Conservation (phyloP, 1,140 invertebrate genomes). For the Popillia japonica region DNA sequence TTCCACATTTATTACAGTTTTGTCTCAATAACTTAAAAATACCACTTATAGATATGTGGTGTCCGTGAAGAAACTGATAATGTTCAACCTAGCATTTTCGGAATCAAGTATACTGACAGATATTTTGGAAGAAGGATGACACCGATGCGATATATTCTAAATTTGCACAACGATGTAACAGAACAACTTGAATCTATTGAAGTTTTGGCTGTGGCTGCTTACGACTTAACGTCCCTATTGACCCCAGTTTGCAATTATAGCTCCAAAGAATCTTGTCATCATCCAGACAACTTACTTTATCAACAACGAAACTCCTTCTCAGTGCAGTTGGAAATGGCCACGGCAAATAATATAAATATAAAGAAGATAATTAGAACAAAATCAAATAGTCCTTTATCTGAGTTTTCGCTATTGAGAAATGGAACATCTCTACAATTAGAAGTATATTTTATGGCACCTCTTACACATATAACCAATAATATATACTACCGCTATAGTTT, state of each 20-base stretch:
- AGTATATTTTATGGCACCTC: constrained; percentile 36
- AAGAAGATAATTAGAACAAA: neutral
- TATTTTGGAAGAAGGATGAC: constrained; percentile 42
- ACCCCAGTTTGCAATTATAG: constrained; percentile 45
- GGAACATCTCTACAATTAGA: constrained; percentile 38
- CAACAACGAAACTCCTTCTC: neutral
- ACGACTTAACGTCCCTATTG: constrained; percentile 47
- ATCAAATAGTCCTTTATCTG: neutral
- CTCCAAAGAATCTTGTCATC: constrained; percentile 30
- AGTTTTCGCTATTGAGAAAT: neutral
- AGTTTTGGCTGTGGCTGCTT: constrained; percentile 45
- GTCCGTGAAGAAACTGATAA: constrained; percentile 26
- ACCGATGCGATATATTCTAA: constrained; percentile 12
- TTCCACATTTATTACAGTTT: neutral
- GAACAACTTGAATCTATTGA: neutral
- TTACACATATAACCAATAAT: neutral
- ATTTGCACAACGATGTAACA: constrained; percentile 34
- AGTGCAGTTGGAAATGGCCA: neutral
- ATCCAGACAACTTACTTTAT: constrained; percentile 34
- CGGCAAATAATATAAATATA: constrained; percentile 38
- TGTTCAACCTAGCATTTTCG: constrained; percentile 44
- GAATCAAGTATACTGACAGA: constrained; percentile 43
- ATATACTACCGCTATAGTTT: neutral
- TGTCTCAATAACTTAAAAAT: no score
- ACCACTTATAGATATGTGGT: constrained; percentile 43